Evolutionary conservation across 2,113 vertebrate genomes (phyloP).

Genomic region (Syrmaticus mikado): DNA sequence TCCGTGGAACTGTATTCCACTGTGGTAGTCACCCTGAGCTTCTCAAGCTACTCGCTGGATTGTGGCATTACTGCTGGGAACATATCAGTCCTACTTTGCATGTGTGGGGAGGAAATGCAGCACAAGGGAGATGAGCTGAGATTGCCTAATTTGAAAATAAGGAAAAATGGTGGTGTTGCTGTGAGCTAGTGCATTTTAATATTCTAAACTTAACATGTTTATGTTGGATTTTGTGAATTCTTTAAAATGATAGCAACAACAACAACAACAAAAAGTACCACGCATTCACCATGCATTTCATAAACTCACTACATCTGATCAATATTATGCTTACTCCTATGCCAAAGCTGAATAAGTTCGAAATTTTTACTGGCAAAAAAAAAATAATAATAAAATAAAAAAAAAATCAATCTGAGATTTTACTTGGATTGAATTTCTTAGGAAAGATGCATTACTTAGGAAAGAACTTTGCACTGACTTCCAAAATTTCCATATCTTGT

Average conservation of each 20-base stretch:
- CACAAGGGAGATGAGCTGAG: not conserved
- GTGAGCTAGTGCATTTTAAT: not conserved
- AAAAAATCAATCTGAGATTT: not conserved
- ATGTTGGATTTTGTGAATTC: not conserved
- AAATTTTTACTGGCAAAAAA: not conserved
- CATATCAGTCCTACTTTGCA: not conserved
- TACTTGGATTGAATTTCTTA: not conserved
- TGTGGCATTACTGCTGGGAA: not conserved
- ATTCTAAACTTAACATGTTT: not conserved
- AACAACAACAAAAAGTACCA: not conserved
- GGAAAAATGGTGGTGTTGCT: accelerated
- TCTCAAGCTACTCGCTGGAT: not conserved
- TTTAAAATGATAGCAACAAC: not conserved
- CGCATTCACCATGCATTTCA: not conserved
- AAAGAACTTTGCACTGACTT: not conserved
- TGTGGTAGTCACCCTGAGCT: not conserved
- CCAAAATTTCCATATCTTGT: not conserved
- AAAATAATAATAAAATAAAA: too few relatives aligned
- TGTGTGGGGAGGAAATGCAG: not conserved
- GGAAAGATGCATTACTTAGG: not conserved
- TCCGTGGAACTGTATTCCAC: not conserved
- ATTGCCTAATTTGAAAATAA: not conserved
- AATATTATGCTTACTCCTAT: not conserved
- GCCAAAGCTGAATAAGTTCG: not conserved
- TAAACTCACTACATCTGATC: not conserved